Evolutionary conservation across 1,140 invertebrate species (phyloP), one percentile per base, ranked within the genome.

Genomic region (Lasioglossum baleicum): DNA sequence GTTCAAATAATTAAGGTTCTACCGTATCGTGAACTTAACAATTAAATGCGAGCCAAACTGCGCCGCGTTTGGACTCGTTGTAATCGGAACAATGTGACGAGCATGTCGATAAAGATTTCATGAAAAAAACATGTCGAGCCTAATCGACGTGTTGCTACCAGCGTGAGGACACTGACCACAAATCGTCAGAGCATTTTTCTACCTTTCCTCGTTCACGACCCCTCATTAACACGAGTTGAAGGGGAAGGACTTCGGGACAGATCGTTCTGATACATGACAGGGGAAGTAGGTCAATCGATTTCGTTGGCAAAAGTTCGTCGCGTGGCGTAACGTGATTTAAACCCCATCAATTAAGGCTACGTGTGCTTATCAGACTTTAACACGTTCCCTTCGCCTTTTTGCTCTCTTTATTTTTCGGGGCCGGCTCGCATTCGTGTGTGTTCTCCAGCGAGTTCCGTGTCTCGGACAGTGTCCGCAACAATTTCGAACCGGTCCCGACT

Each of bases 241-340:
- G n/a, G n/a, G 40, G 26, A 64, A 74, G 70, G 72, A 78, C 74
- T 87, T 83, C 76, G 69, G 78, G 81, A 87, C 81, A 82, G 82
- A 75, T 76, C 75, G 73, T 75, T 77, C 76, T 81, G 84, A 87
- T 86, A 87, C 72, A 75, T 84, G 76, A 79, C 44, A 68, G 68
- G 79, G 75, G 15, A 90, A 89, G 77, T 90, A 84, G 88, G 88
- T 90, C 88, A 86, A 90, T 90, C 88, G 88, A 90, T 90, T 89
- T 79, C 66, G 64, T 69, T 51, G 77, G 77, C 80, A 82, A 88
- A 84, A 88, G 80, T 85, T 86, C 80, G 75, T 86, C 83, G 84
- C 84, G 84, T 85, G 84, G 84, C 69, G 82, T 85, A 85, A 85
- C 77, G 71, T 73, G 75, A 86, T 85, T 82, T 85, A 75, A 86